Evolutionary conservation across 2,797 vertebrate species (phyloP).

Genomic region (Syndactyla subalaris): DNA sequence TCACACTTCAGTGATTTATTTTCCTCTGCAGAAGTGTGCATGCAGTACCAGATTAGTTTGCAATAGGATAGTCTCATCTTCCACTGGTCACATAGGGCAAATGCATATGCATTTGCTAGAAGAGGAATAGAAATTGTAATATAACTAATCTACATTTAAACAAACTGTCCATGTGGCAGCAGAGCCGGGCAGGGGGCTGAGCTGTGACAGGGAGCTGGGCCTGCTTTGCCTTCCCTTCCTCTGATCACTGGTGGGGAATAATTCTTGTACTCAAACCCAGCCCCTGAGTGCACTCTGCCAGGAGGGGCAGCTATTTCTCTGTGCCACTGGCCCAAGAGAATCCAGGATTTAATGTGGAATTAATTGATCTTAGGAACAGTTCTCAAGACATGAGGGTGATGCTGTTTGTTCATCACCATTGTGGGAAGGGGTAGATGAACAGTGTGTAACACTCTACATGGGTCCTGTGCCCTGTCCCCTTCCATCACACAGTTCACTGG

Average conservation of each 20-base stretch:
- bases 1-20: constrained; percentile 58
- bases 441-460: background rate
- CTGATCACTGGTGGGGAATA: background rate
- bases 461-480: background rate
- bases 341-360: background rate
- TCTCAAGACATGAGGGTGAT: background rate
- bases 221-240: background rate
- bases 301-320: background rate
- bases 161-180: background rate
- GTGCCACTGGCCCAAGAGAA: background rate
- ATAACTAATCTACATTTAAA: constrained; percentile 55
- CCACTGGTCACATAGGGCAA: constrained; percentile 52
- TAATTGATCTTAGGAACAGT: background rate
- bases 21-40: constrained; percentile 27
- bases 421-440: background rate
- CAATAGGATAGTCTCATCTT: constrained; percentile 50
- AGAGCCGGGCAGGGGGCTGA: background rate
- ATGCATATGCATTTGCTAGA: constrained; percentile 16
- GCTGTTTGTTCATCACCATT: background rate
- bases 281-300: background rate
- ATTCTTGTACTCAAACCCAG: background rate
- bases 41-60: constrained; percentile 49
- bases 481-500: accelerated
- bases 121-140: constrained; percentile 38
- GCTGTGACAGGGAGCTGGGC: background rate